phyloP scores from a whole-genome alignment of 2,888 invertebrate species.

The Protonemura montana region DNA sequence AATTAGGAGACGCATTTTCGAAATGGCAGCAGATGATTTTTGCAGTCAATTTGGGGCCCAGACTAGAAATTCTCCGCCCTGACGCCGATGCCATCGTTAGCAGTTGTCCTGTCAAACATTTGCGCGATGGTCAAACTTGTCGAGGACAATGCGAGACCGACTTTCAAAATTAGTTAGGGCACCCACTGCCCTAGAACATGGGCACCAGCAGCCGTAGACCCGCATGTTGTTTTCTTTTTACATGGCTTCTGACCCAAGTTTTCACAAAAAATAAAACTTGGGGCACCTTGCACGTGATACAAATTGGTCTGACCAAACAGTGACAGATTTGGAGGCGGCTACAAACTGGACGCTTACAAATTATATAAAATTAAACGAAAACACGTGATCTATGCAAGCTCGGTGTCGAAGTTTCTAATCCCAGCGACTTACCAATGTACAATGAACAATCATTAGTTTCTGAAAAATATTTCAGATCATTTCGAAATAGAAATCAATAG shows the following conservation, averaged over 20 bases:
- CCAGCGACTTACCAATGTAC: background rate
- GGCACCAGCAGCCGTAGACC: too few relatives aligned
- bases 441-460: background rate
- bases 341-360: constrained; percentile 45
- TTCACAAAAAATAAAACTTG: constrained; percentile 40
- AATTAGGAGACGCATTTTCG: background rate
- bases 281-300: constrained; percentile 34
- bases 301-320: constrained; percentile 40
- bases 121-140: background rate
- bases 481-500: too few relatives aligned
- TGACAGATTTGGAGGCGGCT: constrained; percentile 46
- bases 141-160: too few relatives aligned
- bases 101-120: background rate
- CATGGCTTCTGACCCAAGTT: constrained; percentile 8
- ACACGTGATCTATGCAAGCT: too few relatives aligned
- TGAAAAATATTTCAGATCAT: background rate
- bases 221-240: background rate
- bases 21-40: background rate
- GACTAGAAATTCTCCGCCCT: background rate
- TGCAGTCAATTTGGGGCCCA: background rate
- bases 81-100: background rate
- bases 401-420: background rate
- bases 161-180: too few relatives aligned
- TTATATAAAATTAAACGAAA: constrained; percentile 48
- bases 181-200: too few relatives aligned